Conservation (phyloP, 2,888 invertebrate species). For the Meta bourneti region DNA sequence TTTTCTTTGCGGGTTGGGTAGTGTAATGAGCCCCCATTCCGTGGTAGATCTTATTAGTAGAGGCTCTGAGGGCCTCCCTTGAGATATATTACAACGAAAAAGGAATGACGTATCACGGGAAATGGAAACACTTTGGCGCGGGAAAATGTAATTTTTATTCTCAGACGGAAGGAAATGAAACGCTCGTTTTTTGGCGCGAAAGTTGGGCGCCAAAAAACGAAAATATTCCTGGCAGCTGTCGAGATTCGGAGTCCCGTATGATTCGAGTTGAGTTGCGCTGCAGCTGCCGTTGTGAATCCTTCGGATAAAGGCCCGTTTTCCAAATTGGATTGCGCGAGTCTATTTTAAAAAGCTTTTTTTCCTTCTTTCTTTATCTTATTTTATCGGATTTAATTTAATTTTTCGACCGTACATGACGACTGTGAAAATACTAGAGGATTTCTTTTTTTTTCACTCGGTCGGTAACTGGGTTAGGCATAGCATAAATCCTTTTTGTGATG, state of each 20-base stretch:
- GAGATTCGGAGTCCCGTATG: constrained; percentile 4
- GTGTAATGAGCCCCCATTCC: constrained; percentile 47
- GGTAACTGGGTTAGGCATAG: background rate
- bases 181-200: background rate
- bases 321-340: constrained; percentile 26
- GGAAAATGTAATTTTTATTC: constrained; percentile 30
- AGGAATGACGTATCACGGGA: constrained; percentile 50
- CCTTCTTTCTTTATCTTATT: background rate
- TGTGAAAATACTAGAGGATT: background rate
- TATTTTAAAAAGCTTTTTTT: background rate
- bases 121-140: constrained; percentile 49
- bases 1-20: constrained; percentile 9
- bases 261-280: background rate
- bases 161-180: background rate
- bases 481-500: background rate
- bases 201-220: constrained; percentile 1
- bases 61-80: constrained; percentile 11
- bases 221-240: constrained; percentile 1
- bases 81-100: constrained; percentile 41
- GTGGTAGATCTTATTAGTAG: constrained; percentile 48
- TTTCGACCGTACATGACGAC: background rate
- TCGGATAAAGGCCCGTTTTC: background rate
- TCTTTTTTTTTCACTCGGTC: background rate
- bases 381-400: background rate
- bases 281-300: background rate